phyloP scores from a whole-genome alignment of 2,888 invertebrate genomes.

The Scrobipalpa costella region DNA sequence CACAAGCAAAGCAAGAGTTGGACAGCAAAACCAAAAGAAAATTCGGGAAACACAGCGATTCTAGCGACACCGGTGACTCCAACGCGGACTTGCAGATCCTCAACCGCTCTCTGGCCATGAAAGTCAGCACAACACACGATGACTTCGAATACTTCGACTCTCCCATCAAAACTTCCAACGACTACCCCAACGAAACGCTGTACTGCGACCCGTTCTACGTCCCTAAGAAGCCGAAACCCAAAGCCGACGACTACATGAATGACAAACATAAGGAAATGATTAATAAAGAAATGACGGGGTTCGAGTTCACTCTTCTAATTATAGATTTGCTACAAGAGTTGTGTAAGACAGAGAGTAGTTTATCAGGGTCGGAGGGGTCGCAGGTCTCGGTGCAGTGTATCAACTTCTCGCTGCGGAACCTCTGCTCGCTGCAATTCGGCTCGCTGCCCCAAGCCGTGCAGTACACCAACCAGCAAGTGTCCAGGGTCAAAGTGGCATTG shows the following conservation, averaged over 20 bases:
- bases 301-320: conserved; percentile 80
- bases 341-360: conserved; percentile 75
- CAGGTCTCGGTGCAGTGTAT: conserved; percentile 81
- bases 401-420: conserved; percentile 81
- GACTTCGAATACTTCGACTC: conserved; percentile 83
- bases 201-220: conserved; percentile 58
- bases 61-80: conserved; percentile 72
- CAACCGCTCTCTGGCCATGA: conserved; percentile 77
- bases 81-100: conserved; percentile 75
- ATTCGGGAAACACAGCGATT: conserved; percentile 49
- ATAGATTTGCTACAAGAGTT: conserved; percentile 79
- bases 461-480: conserved; percentile 60
- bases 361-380: conserved; percentile 76
- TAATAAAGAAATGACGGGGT: conserved; percentile 73
- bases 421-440: conserved; percentile 82
- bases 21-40: conserved; percentile 52
- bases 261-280: conserved; percentile 77
- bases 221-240: conserved; percentile 66
- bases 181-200: conserved; percentile 60
- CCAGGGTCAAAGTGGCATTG: conserved; percentile 77
- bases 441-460: conserved; percentile 59
- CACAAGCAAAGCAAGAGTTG: conserved; percentile 48
- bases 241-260: conserved; percentile 77
- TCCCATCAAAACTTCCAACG: conserved; percentile 58
- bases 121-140: conserved; percentile 80